Evolutionary conservation across 2,888 invertebrate species (phyloP).

Genomic region (Thera britannica): DNA sequence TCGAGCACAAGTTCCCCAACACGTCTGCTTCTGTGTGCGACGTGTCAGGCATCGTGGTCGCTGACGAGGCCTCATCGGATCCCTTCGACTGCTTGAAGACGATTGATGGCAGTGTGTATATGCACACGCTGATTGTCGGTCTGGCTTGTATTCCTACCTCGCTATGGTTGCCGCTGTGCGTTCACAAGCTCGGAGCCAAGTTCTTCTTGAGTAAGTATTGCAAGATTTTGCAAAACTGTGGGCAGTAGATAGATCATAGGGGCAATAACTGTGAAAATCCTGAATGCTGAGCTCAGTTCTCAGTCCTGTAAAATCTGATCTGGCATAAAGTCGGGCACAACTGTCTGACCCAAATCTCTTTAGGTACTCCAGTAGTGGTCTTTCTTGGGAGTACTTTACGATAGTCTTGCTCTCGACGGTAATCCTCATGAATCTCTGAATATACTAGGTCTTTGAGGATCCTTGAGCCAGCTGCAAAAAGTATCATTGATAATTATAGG

Average conservation of each 20-base stretch:
- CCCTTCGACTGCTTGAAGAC: slow-evolving; percentile 86
- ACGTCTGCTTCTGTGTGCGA: slow-evolving; percentile 90
- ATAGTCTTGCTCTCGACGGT: too few species aligned
- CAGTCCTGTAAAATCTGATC: not conserved
- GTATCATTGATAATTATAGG: not conserved
- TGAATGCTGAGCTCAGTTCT: not conserved
- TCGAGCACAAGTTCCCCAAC: slow-evolving; percentile 87
- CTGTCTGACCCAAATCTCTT: too few species aligned
- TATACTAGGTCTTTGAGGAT: too few species aligned
- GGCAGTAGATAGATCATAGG: not conserved
- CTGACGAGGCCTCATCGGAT: slow-evolving; percentile 70
- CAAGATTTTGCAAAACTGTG: not conserved
- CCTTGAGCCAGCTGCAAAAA: too few species aligned
- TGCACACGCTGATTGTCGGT: slow-evolving; percentile 92
- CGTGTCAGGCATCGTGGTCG: slow-evolving; percentile 87
- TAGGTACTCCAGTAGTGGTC: too few species aligned
- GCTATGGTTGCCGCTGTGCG: slow-evolving; percentile 90
- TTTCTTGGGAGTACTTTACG: too few species aligned
- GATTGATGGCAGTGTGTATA: slow-evolving; percentile 88
- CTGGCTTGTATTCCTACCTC: slow-evolving; percentile 92
- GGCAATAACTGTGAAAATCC: too few species aligned
- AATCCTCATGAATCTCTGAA: too few species aligned
- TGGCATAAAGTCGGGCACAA: not conserved
- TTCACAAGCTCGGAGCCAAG: slow-evolving; percentile 91
- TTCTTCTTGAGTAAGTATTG: slow-evolving; percentile 90